Percentiles rank a stretch among this genome's conserved stretches.
Conservation (phyloP, 2,113 vertebrate genomes). For the Thunnus maccoyii region DNA sequence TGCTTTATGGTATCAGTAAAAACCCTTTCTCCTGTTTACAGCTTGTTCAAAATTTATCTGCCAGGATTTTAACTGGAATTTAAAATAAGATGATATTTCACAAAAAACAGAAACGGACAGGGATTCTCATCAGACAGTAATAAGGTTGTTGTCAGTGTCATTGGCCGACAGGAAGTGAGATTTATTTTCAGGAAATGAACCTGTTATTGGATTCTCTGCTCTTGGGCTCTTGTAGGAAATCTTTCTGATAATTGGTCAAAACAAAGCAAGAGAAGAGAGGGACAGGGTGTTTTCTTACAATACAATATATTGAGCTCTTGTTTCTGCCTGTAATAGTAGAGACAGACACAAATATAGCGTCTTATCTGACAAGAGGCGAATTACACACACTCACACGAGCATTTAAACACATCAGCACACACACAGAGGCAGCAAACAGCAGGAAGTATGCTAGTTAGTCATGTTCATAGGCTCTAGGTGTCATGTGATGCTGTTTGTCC, state of each 20-base stretch:
- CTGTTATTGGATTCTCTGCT: slow-evolving; percentile 11
- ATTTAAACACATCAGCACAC: slow-evolving; percentile 9
- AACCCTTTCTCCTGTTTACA: not conserved
- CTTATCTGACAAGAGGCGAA: slow-evolving; percentile 18
- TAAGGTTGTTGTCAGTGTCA: not conserved
- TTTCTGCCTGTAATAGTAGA: slow-evolving; percentile 17
- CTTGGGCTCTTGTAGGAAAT: not conserved
- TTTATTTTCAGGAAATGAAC: slow-evolving; percentile 38
- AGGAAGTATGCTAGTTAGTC: slow-evolving; percentile 76
- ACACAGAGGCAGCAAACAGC: slow-evolving; percentile 35
- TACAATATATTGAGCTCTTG: not conserved
- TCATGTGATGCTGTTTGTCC: slow-evolving; percentile 77
- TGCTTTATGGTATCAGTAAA: not conserved
- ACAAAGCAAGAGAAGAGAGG: not conserved
- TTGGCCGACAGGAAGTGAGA: slow-evolving; percentile 36
- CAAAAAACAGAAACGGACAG: not conserved
- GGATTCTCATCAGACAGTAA: not conserved
- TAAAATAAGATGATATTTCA: not conserved
- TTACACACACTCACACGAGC: slow-evolving; percentile 14
- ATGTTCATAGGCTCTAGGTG: slow-evolving; percentile 56
- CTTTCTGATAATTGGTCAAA: slow-evolving; percentile 2
- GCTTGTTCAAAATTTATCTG: not conserved
- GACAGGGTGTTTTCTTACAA: not conserved
- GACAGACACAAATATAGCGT: not conserved
- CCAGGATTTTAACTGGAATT: not conserved